phyloP scores from a whole-genome alignment of 2,888 invertebrate species.

The Heliconius sara region DNA sequence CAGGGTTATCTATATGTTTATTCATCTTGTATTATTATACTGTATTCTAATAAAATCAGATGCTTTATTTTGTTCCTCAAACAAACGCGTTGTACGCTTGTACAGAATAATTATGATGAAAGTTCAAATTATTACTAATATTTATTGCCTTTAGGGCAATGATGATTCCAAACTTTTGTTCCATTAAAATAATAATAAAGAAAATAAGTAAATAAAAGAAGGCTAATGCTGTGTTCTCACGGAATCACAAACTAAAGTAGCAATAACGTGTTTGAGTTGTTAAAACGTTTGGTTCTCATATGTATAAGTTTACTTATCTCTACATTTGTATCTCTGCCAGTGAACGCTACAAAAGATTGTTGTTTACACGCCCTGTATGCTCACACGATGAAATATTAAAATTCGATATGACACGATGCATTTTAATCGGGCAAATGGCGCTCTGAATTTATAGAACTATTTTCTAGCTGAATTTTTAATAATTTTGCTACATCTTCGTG shows the following conservation, averaged over 20 bases:
- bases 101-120: not conserved
- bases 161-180: not conserved
- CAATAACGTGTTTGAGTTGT: slow-evolving; percentile 19
- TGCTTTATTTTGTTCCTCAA: not conserved
- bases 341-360: slow-evolving; percentile 28
- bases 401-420: slow-evolving; percentile 28
- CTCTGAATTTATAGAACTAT: slow-evolving; percentile 17
- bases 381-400: slow-evolving; percentile 36
- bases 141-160: too few species aligned
- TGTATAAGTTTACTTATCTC: not conserved
- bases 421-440: slow-evolving; percentile 36
- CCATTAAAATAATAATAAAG: not conserved
- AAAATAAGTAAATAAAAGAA: not conserved
- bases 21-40: not conserved
- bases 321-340: slow-evolving; percentile 28
- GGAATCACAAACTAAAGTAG: not conserved
- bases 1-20: not conserved
- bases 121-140: not conserved
- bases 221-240: not conserved
- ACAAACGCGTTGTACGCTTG: not conserved
- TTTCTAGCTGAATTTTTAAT: slow-evolving; percentile 5
- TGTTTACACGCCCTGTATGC: slow-evolving; percentile 25
- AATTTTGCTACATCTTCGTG: slow-evolving; percentile 7
- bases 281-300: slow-evolving; percentile 21
- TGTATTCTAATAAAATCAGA: not conserved